Conservation (phyloP, 1,140 invertebrate species). For the Grapholita molesta region DNA sequence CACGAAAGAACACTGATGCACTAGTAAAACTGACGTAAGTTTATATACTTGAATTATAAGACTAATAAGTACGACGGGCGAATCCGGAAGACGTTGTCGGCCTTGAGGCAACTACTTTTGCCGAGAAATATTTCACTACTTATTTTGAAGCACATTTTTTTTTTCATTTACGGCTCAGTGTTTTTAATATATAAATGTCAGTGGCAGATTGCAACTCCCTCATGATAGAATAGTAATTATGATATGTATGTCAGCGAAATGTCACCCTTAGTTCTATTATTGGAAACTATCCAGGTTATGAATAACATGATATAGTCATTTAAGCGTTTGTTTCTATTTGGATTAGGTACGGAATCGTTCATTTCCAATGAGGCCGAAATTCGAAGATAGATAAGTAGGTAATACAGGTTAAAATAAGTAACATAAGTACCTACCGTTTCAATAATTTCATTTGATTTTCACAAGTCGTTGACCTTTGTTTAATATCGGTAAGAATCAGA, state of each 20-base stretch:
- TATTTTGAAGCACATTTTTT: neutral
- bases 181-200: slow-evolving; percentile 1
- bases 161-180: neutral
- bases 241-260: slow-evolving; percentile 9
- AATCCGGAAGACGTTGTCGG: slow-evolving; percentile 44
- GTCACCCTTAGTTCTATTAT: neutral
- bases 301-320: neutral
- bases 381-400: neutral
- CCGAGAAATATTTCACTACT: neutral
- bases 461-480: neutral
- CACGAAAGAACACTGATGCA: slow-evolving; percentile 50
- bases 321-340: neutral
- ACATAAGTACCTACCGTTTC: neutral
- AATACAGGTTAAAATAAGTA: neutral
- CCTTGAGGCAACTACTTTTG: slow-evolving; percentile 50
- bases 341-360: too few relatives aligned
- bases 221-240: neutral
- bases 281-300: slow-evolving; percentile 1
- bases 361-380: neutral
- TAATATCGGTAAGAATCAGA: neutral
- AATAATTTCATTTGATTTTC: neutral
- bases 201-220: neutral
- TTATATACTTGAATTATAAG: slow-evolving; percentile 48
- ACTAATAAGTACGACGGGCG: slow-evolving; percentile 35
- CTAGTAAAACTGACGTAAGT: slow-evolving; percentile 20